Evolutionary conservation across 2,888 invertebrate species (phyloP), one percentile per base, ranked within the genome.

Genomic region (Lepidocyrtinus sp.): DNA sequence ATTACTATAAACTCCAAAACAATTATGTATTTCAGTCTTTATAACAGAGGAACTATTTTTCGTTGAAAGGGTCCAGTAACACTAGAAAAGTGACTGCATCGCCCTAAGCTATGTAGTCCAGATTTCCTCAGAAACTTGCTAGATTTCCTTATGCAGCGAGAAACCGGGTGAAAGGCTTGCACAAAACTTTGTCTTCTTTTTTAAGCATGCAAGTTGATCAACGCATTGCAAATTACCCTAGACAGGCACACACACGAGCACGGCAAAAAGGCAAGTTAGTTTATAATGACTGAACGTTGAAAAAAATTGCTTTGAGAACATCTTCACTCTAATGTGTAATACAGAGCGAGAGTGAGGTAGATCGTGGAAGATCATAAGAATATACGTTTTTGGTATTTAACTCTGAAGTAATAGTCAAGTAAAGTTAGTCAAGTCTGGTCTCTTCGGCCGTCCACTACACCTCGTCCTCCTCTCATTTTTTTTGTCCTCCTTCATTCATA

Each of bases 151-250:
- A 7, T 62, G 17, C 50, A 70, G 76, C 59, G 64, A 59, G 76
- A 76, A 70, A 76, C 76, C 76, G 76, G 76, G 76, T 76, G 76
- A 76, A 76, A 76, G 76, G 76, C n/a, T 76, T 76, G 69, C 7
- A 36, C 12, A 12, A 36, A 36, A 36, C 36, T 36, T 36, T 36
- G 36, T 12, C n/a, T n/a, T n/a, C n/a, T n/a, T n/a, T n/a, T n/a
- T n/a, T n/a, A n/a, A 36, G 12, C 5, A 36, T 36, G 36, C 36
- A 12, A 36, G 36, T n/a, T n/a, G 5, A 36, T 36, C 36, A 36
- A 12, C 36, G 12, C 36, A 36, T 36, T 36, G 36, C 36, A 36
- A 36, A 36, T 36, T 36, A 36, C 36, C 36, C 36, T 36, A 36
- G 36, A 36, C 36, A 36, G 36, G 55, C 70, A 70, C 22, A 69